A percentile compares a stretch with the other conserved stretches of the same genome.
Conservation (phyloP, 1,140 invertebrate genomes). For the Acromyrmex charruanus region DNA sequence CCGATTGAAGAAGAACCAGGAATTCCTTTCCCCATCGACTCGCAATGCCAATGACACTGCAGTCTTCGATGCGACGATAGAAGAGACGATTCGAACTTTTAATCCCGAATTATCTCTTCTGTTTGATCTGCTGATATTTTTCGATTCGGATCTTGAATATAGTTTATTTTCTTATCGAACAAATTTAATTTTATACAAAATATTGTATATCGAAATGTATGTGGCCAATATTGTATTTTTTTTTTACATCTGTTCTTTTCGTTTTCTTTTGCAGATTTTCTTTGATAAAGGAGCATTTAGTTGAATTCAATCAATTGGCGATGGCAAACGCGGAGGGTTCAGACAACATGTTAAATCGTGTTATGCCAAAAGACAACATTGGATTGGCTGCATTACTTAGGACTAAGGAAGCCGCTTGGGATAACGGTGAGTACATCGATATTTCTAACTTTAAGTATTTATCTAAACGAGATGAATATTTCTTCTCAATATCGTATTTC, state of each 20-base stretch:
- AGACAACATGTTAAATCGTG: constrained; percentile 99
- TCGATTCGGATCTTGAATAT: not conserved
- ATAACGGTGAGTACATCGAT: constrained; percentile 90
- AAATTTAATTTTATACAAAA: not conserved
- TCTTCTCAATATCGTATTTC: not conserved
- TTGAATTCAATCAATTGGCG: constrained; percentile 99
- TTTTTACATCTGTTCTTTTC: constrained; percentile 2
- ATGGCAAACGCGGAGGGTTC: constrained; percentile 99
- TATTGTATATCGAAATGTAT: not conserved
- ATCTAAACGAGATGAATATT: not conserved
- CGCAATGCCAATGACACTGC: constrained; percentile 15
- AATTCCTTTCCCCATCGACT: constrained; percentile 5
- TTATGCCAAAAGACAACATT: constrained; percentile 99
- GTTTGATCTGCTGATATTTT: not conserved
- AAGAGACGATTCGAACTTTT: constrained; percentile 7
- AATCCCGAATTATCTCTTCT: not conserved
- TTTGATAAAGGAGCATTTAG: constrained; percentile 97
- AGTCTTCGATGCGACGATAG: not conserved
- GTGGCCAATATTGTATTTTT: not conserved
- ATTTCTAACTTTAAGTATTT: not conserved
- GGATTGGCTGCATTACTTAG: constrained; percentile 97
- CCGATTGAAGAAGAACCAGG: constrained; percentile 41
- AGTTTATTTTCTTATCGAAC: not conserved
- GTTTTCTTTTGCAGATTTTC: constrained; percentile 92
- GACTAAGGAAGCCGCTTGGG: constrained; percentile 97